Conservation (phyloP, 2,113 vertebrate species). For the Protomyctophum bolini region DNA sequence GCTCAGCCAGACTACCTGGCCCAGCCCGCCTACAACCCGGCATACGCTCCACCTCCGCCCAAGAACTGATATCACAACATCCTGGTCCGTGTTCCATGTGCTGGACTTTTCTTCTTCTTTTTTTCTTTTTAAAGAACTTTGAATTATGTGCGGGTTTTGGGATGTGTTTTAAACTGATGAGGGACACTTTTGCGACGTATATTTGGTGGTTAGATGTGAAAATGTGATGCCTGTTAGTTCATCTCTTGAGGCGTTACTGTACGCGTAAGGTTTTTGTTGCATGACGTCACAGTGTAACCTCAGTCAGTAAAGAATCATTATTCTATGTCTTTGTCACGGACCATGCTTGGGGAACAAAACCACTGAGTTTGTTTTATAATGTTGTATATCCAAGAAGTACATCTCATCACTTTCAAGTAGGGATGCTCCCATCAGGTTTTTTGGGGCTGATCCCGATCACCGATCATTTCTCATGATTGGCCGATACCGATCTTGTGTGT, state of each 20-base stretch:
- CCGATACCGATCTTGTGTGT: too few species aligned
- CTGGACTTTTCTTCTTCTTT: background rate
- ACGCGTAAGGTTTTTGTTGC: slow-evolving; percentile 22
- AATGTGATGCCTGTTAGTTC: slow-evolving; percentile 7
- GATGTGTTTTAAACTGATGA: too few species aligned
- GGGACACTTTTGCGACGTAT: background rate
- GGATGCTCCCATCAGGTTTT: too few species aligned
- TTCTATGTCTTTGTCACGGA: background rate
- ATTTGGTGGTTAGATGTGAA: slow-evolving; percentile 10
- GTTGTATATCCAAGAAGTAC: background rate
- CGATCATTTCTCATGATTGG: too few species aligned
- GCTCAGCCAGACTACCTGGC: slow-evolving; percentile 27
- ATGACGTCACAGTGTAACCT: slow-evolving; percentile 18
- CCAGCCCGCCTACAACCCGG: slow-evolving; percentile 88
- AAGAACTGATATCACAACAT: slow-evolving; percentile 53
- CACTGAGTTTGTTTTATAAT: slow-evolving; percentile 16
- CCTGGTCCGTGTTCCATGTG: slow-evolving; percentile 6
- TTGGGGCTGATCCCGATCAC: too few species aligned
- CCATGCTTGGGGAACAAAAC: slow-evolving; percentile 20
- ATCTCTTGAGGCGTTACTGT: slow-evolving; percentile 16
- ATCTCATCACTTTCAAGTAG: background rate
- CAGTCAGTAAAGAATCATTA: background rate
- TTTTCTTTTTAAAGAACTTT: background rate
- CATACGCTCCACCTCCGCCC: slow-evolving; percentile 80
- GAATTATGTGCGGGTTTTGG: too few species aligned